Base-by-base conservation (phyloP, 2,797 vertebrate species). In the Botia almorhae region DNA sequence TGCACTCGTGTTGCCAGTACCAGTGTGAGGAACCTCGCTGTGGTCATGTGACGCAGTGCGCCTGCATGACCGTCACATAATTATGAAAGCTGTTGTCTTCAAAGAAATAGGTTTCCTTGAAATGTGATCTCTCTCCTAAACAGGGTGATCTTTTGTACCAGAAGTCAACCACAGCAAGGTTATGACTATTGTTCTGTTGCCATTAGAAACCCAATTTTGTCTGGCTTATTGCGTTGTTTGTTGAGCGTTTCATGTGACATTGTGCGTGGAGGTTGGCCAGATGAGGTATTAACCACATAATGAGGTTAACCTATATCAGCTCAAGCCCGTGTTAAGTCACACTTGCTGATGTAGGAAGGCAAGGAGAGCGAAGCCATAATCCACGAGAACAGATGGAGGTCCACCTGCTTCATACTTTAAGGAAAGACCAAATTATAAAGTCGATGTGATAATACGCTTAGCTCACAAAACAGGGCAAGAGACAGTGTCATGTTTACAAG, bases 261-360 rank as follows among this genome's bases (percentile, higher is more conserved):
- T 48, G 46, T 43, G 39, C 8, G 39, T 43, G 5, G 39, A 43
- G 39, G 39, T 7, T 43, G 39, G 39, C 39, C 39, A 43, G 7
- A 43, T 43, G 39, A 43, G 39, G 39, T 43, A 83, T 85, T 84
- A 86, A 80, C 81, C 68, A 72, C 82, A 29, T 88, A 87, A 92
- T 87, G 64, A 87, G 74, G 51, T 82, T 92, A 89, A 91, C 90
- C 90, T 69, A 90, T 77, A 89, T 91, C 85, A 55, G 82, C 83
- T 70, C 71, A 10, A 67, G 53, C 61, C 56, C 19, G n/a, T 36
- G 56, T 88, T 85, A 69, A 80, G 65, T 77, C 60, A 23, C 48
- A 26, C 36, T 75, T 68, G 48, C 39, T 43, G 39, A 6, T 43
- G 68, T 64, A 39, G 58, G 39, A 48, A 58, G 60, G 67, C 69